phyloP scores from a whole-genome alignment of 2,888 invertebrate species.

The Athrips mouffetella region DNA sequence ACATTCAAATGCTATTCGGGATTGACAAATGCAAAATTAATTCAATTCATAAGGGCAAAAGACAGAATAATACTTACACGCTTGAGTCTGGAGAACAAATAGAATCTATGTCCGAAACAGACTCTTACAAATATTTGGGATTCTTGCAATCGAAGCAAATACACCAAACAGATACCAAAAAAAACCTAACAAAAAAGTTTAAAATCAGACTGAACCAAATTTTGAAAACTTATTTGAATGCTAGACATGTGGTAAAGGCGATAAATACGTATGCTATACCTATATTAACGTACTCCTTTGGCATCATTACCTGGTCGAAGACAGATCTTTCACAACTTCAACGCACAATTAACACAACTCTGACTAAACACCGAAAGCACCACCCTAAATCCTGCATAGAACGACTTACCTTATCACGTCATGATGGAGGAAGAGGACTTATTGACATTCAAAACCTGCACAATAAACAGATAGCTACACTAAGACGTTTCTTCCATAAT shows the following conservation, averaged over 20 bases:
- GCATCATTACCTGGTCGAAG: slow-evolving; percentile 8
- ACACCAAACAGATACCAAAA: background rate
- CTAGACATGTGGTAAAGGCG: background rate
- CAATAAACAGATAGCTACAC: slow-evolving; percentile 10
- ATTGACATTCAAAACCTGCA: slow-evolving; percentile 16
- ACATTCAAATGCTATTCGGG: slow-evolving; percentile 18
- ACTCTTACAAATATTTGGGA: slow-evolving; percentile 22
- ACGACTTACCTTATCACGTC: background rate
- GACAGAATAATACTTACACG: slow-evolving; percentile 1
- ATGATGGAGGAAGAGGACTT: slow-evolving; percentile 15
- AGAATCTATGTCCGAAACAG: slow-evolving; percentile 2
- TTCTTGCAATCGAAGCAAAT: slow-evolving; percentile 15
- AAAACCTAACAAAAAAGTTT: slow-evolving; percentile 14
- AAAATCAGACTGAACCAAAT: slow-evolving; percentile 16
- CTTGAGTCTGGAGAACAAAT: background rate
- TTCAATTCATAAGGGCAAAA: slow-evolving; percentile 14
- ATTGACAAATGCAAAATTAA: slow-evolving; percentile 20
- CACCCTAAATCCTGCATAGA: background rate
- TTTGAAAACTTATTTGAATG: no score
- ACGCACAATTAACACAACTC: slow-evolving; percentile 11
- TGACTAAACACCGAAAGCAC: background rate
- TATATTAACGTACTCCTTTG: slow-evolving; percentile 13
- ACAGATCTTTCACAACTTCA: background rate
- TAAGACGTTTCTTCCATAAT: no score
- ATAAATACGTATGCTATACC: slow-evolving; percentile 6